Base-by-base conservation (phyloP, 92 coral and sea anemone genomes). In the Parazoanthus atlanticus region DNA sequence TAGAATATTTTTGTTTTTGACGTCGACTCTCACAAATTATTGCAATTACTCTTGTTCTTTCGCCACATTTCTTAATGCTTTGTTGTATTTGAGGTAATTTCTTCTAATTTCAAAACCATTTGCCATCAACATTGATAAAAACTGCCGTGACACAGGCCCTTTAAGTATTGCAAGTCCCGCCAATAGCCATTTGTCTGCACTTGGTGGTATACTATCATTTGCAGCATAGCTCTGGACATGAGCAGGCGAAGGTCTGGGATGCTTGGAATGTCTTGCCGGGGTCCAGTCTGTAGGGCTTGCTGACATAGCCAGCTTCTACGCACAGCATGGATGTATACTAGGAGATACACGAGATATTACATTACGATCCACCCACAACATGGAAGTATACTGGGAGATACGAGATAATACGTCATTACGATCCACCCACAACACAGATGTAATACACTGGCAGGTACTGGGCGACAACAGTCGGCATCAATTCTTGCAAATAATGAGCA, bases 281-380 rank as follows among this genome's bases (percentile, higher is more conserved):
- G 23, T 91, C 56, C 12, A 97, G 94, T 29, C 82, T 80, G 86
- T 76, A 94, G 1, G 94, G 94, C 79, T 93, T 88, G 82, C 91
- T 90, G 13, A 97, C 99, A 88, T 91, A 86, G 15, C 99, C 99
- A 69, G 99, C 97, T 84, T 97, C 99, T 28, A 97, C 99, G 52
- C 99, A 97, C 79, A 97, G 86, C 99, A 97, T 97, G 85, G 87
- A 58, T 16, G 49, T 43, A 43, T 43, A 43, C 11, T 9, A 47
- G 66, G 36, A 21, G 17, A 28, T 46, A 41, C 25, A 72, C 28
- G 52, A 34, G 47, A 13, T 12, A 54, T 9, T 0, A n/a, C 17
- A 41, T 61, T 29, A 26, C 25, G 31, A 3, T 6, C 2, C 32
- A 33, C 3, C 32, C 32, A 70, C 33, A 30, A 26, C 76, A 11